Conservation (phyloP, 2,797 vertebrate genomes). For the Thamnophis elegans region DNA sequence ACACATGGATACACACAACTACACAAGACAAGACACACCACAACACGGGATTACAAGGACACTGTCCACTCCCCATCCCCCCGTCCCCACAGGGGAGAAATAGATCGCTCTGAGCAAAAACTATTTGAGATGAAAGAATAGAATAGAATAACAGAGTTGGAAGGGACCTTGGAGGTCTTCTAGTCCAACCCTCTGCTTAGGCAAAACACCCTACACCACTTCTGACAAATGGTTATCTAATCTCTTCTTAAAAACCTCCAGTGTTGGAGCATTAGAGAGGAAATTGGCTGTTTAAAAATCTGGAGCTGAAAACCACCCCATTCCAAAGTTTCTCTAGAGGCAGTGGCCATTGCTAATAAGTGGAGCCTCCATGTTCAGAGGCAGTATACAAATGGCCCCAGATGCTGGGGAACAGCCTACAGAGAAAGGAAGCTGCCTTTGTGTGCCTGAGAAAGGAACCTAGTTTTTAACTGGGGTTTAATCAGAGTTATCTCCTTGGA, state of each 20-base stretch:
- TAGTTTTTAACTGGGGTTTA: not conserved
- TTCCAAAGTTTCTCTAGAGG: not conserved
- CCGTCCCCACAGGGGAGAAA: not conserved
- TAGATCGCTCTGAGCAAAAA: not conserved
- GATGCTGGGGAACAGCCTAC: not conserved
- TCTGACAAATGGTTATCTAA: no score
- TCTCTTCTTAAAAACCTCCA: no score
- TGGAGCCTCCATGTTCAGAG: not conserved
- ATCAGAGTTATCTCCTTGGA: no score
- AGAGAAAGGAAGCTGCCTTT: no score
- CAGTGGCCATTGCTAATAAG: not conserved
- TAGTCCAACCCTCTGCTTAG: no score
- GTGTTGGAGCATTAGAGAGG: no score
- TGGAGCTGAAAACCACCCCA: no score
- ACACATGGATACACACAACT: not conserved
- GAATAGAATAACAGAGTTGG: no score
- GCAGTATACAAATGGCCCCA: not conserved
- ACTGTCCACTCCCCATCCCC: rapidly evolving
- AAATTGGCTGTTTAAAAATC: no score
- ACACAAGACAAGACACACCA: not conserved
- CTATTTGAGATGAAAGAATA: slow-evolving; percentile 24
- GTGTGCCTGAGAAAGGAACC: not conserved
- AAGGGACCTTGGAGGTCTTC: no score
- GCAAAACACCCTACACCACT: no score
- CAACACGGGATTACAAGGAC: not conserved